Percentiles rank a stretch among this genome's conserved stretches.
Evolutionary conservation across 35 echinoderm and acorn worm genomes (phyloP).

Genomic region (Apostichopus californicus): DNA sequence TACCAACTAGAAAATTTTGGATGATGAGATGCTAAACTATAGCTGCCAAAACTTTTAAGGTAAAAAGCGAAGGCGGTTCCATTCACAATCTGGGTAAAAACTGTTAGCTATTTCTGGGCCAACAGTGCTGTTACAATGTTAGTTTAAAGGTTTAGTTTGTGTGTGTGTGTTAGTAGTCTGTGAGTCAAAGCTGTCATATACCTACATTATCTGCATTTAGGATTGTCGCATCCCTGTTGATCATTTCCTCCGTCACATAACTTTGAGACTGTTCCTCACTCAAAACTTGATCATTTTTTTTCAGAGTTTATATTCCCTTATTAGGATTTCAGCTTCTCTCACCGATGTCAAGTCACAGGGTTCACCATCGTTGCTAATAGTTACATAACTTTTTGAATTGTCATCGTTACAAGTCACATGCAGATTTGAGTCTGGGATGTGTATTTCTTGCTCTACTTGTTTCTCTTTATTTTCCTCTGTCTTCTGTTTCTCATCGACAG

Average conservation of each 20-base stretch:
- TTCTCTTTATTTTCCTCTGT: not conserved
- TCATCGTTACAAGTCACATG: not conserved
- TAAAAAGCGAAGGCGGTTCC: too few relatives aligned
- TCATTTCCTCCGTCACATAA: not conserved
- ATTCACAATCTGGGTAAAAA: too few relatives aligned
- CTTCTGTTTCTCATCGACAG: not conserved
- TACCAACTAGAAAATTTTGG: too few relatives aligned
- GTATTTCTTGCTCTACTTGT: not conserved
- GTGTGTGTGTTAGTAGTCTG: not conserved
- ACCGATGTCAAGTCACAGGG: not conserved
- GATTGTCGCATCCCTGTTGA: not conserved
- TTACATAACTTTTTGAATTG: not conserved
- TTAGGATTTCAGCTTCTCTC: not conserved
- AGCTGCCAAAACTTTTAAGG: too few relatives aligned
- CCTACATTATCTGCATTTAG: not conserved
- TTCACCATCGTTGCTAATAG: not conserved
- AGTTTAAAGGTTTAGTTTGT: not conserved
- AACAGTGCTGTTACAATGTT: too few relatives aligned
- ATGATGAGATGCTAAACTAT: too few relatives aligned
- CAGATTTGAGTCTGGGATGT: not conserved
- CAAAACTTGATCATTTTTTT: not conserved
- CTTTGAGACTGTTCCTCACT: not conserved
- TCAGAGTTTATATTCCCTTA: not conserved
- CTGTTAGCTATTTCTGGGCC: too few relatives aligned
- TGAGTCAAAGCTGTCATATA: not conserved